Evolutionary conservation across 2,797 vertebrate species (phyloP).

Genomic region (Epinephelus malabaricus): DNA sequence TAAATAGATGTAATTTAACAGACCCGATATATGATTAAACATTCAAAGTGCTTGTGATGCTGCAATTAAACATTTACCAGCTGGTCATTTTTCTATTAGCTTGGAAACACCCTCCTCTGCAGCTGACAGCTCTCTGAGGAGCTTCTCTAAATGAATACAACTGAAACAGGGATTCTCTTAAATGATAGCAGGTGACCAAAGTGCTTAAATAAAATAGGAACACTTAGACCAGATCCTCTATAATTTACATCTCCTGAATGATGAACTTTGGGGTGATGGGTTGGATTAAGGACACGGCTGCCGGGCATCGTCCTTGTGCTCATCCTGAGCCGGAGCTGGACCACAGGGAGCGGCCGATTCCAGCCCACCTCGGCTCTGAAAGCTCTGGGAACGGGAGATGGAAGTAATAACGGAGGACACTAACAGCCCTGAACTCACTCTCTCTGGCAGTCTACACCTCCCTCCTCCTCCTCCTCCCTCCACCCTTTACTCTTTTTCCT

Average conservation of each 20-base stretch:
- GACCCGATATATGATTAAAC: not conserved
- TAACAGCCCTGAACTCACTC: conserved; percentile 60
- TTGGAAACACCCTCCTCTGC: conserved; percentile 1
- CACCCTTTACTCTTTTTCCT: conserved; percentile 13
- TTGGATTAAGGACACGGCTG: conserved; percentile 54
- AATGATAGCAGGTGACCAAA: conserved; percentile 7
- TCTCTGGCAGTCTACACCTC: conserved; percentile 6
- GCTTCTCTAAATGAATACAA: conserved; percentile 7
- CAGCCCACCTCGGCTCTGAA: conserved; percentile 67
- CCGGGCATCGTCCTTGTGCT: conserved; percentile 49
- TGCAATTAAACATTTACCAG: conserved; percentile 41
- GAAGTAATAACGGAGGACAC: conserved; percentile 72
- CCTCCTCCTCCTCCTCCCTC: not conserved
- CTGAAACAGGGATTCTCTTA: not conserved
- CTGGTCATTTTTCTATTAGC: conserved; percentile 18
- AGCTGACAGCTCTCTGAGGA: conserved; percentile 8
- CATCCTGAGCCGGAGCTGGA: conserved; percentile 48
- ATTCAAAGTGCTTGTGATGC: not conserved
- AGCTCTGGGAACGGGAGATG: conserved; percentile 73
- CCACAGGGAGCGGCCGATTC: conserved; percentile 61
- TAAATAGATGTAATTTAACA: conserved; percentile 23
- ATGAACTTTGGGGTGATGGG: conserved; percentile 34
- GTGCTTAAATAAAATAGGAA: conserved; percentile 24
- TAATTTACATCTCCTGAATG: conserved; percentile 47
- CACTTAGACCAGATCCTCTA: conserved; percentile 11